Evolutionary conservation across 2,113 vertebrate species (phyloP).

Genomic region (Perccottus glenii): DNA sequence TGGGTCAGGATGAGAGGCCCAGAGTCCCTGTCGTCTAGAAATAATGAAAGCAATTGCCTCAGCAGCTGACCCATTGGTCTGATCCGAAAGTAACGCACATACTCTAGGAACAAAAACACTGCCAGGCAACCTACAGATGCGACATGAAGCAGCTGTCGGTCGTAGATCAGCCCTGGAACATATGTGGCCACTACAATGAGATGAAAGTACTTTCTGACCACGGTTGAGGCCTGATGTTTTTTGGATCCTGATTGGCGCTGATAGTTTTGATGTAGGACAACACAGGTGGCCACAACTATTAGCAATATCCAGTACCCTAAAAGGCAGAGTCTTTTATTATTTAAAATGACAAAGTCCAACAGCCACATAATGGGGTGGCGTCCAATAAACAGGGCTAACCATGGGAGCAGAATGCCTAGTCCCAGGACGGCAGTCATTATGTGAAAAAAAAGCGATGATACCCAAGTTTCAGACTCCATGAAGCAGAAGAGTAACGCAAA

Average conservation of each 20-base stretch:
- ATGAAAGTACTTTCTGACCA: slow-evolving; percentile 94
- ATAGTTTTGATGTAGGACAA: slow-evolving; percentile 92
- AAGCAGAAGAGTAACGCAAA: slow-evolving; percentile 92
- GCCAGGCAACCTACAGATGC: slow-evolving; percentile 89
- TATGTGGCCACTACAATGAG: slow-evolving; percentile 92
- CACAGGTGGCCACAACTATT: slow-evolving; percentile 78
- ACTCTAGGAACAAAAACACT: slow-evolving; percentile 89
- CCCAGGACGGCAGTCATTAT: slow-evolving; percentile 91
- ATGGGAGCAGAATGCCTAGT: slow-evolving; percentile 91
- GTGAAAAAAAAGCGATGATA: slow-evolving; percentile 95
- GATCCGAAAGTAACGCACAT: slow-evolving; percentile 92
- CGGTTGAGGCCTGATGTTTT: slow-evolving; percentile 90
- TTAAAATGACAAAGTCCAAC: slow-evolving; percentile 86
- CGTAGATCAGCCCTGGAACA: slow-evolving; percentile 89
- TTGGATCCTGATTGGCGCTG: slow-evolving; percentile 86
- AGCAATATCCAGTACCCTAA: slow-evolving; percentile 88
- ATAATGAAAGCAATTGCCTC: slow-evolving; percentile 86
- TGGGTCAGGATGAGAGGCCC: slow-evolving; percentile 97
- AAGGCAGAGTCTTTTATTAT: slow-evolving; percentile 83
- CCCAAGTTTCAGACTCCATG: slow-evolving; percentile 95
- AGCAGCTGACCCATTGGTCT: slow-evolving; percentile 89
- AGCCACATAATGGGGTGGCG: slow-evolving; percentile 93
- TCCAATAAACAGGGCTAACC: slow-evolving; percentile 91
- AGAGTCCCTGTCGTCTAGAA: slow-evolving; percentile 94
- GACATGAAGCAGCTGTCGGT: slow-evolving; percentile 87